A percentile compares a stretch with the other conserved stretches of the same genome.
These are phyloP conservation scores for Tamandua tetradactyla DNA, from an alignment of 2,797 vertebrate genomes.

Conservation along the genomic window DNA sequence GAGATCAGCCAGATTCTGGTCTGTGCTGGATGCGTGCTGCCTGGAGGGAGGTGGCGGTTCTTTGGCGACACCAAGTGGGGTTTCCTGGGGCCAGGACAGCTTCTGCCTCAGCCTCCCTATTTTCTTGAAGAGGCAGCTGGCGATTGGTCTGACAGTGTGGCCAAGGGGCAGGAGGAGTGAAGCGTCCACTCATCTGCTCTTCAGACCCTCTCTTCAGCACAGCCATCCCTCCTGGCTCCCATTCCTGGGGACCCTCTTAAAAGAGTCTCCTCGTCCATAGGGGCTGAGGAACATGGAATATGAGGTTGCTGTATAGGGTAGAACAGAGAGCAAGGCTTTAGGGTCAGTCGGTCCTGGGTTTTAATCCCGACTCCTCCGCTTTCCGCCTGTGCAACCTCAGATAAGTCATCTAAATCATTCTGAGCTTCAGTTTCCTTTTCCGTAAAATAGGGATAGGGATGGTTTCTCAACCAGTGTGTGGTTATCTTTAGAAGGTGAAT, in stretches of 20 bases:
- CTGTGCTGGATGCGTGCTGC: not conserved
- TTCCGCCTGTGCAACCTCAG: not conserved
- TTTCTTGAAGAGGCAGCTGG: not conserved
- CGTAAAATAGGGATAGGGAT: not conserved
- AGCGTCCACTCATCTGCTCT: not conserved
- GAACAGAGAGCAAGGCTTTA: not conserved
- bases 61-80: not conserved
- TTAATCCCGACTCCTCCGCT: not conserved
- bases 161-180: not conserved
- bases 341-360: not conserved
- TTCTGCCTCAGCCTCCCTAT: not conserved
- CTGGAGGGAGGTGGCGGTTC: not conserved
- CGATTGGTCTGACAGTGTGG: not conserved
- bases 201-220: not conserved
- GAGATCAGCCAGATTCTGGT: constrained; percentile 98
- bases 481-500: not conserved
- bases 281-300: not conserved
- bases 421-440: not conserved
- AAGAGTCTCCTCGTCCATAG: not conserved
- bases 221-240: not conserved
- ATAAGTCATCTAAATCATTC: not conserved
- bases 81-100: not conserved
- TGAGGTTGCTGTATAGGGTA: not conserved
- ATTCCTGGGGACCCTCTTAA: not conserved
- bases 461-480: not conserved